Conservation (phyloP, 2,113 vertebrate species). For the Microtus richardsoni region DNA sequence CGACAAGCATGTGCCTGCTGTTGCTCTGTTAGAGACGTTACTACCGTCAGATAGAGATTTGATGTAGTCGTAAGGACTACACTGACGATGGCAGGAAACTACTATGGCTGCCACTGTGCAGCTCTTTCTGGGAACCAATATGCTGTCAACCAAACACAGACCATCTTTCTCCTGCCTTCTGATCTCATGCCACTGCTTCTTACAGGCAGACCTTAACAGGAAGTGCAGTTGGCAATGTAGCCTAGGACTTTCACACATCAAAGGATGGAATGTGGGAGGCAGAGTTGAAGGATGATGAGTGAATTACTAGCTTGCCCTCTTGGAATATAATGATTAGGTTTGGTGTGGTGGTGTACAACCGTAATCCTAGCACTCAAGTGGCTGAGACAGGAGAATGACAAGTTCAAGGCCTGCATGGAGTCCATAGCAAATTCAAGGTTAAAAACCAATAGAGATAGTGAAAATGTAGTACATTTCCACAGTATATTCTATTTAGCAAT, state of each 20-base stretch:
- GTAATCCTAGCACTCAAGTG: neutral
- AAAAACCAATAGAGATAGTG: neutral
- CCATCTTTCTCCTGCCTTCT: neutral
- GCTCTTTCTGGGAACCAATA: neutral
- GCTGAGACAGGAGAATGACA: neutral
- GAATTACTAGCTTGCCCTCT: neutral
- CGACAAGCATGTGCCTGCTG: neutral
- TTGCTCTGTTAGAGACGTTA: neutral
- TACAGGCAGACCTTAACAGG: neutral
- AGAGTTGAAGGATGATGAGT: neutral
- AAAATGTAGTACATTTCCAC: neutral
- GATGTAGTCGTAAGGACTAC: neutral
- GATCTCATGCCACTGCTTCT: neutral
- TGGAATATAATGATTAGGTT: constrained; percentile 18
- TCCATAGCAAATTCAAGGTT: neutral
- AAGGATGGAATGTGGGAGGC: neutral
- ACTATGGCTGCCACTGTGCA: neutral
- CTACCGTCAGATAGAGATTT: neutral
- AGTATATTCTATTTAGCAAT: neutral
- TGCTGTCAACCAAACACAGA: neutral
- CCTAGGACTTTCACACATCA: neutral
- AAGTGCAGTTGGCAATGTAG: neutral
- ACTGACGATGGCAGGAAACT: neutral
- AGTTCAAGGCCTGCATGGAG: neutral
- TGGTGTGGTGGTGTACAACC: neutral